Evolutionary conservation across 2,888 invertebrate genomes (phyloP).

Genomic region (Netelia inedita): DNA sequence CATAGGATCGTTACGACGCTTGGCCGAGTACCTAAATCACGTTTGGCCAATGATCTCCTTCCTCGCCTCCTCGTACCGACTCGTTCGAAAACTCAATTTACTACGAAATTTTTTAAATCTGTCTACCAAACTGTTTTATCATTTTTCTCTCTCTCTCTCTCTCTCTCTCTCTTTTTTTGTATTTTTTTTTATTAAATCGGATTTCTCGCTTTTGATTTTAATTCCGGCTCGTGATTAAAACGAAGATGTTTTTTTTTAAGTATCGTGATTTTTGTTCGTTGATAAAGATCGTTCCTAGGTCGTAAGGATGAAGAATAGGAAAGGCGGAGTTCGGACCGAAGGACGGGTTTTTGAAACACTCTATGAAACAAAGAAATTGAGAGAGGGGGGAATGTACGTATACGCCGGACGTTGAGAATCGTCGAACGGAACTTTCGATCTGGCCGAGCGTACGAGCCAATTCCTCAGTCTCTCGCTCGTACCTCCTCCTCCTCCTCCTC

Average conservation of each 20-base stretch:
- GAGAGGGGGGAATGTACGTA: no score
- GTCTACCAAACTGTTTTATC: neutral
- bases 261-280: no score
- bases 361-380: conserved; percentile 53
- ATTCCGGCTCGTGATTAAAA: neutral
- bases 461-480: neutral
- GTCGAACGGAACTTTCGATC: conserved; percentile 42
- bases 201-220: neutral
- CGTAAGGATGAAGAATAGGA: no score
- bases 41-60: conserved; percentile 36
- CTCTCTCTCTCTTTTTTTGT: neutral
- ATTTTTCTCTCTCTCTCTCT: no score
- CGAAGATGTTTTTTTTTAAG: neutral
- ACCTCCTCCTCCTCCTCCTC: conserved; percentile 19
- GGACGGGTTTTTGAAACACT: conserved; percentile 30
- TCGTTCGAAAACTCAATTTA: conserved; percentile 22
- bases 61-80: neutral
- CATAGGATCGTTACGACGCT: conserved; percentile 21
- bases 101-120: neutral
- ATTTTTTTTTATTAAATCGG: neutral
- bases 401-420: neutral
- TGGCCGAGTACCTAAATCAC: conserved; percentile 46
- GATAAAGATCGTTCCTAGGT: no score
- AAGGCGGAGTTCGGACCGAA: no score
- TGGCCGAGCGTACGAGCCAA: neutral